Percentiles rank a stretch among this genome's conserved stretches.
These are phyloP conservation scores for Diplodus puntazzo DNA, from an alignment of 2,797 vertebrate species.

Conservation along the genomic window DNA sequence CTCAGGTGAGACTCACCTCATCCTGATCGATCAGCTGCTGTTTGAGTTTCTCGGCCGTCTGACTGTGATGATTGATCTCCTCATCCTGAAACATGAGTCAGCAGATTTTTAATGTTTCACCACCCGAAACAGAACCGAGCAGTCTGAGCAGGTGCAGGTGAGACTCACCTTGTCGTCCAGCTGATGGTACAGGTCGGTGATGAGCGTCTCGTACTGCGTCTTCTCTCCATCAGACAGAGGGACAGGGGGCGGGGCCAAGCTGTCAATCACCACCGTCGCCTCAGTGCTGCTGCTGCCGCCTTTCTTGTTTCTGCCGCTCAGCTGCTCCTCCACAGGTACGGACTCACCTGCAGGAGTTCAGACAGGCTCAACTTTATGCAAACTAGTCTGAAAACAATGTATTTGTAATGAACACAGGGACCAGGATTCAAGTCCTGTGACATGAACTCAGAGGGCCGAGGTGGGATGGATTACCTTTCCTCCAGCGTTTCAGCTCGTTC, in stretches of 20 bases:
- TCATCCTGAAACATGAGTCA: slow-evolving; percentile 88
- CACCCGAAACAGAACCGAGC: background rate
- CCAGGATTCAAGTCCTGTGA: too few relatives aligned
- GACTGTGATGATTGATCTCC: slow-evolving; percentile 97
- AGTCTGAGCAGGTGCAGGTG: slow-evolving; percentile 82
- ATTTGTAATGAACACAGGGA: too few relatives aligned
- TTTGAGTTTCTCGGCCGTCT: slow-evolving; percentile 91
- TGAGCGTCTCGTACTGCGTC: slow-evolving; percentile 92
- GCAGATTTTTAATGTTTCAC: background rate
- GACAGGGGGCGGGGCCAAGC: slow-evolving; percentile 78
- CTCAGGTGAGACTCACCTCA: slow-evolving; percentile 86
- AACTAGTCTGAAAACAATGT: too few relatives aligned
- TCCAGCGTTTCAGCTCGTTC: slow-evolving; percentile 83
- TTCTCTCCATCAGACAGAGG: slow-evolving; percentile 90
- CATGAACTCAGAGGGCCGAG: too few relatives aligned
- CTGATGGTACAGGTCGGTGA: slow-evolving; percentile 92
- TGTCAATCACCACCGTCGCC: slow-evolving; percentile 86
- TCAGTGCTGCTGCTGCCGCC: slow-evolving; percentile 70
- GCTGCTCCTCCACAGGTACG: slow-evolving; percentile 94
- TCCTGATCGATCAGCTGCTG: slow-evolving; percentile 97
- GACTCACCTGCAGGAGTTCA: slow-evolving; percentile 87
- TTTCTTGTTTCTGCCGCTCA: slow-evolving; percentile 91
- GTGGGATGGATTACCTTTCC: slow-evolving; percentile 72
- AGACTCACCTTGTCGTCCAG: slow-evolving; percentile 93
- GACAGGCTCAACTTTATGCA: background rate